A percentile compares a stretch with the other conserved stretches of the same genome.
Evolutionary conservation across 1,140 invertebrate genomes (phyloP).

Genomic region (Steinernema khuongi): DNA sequence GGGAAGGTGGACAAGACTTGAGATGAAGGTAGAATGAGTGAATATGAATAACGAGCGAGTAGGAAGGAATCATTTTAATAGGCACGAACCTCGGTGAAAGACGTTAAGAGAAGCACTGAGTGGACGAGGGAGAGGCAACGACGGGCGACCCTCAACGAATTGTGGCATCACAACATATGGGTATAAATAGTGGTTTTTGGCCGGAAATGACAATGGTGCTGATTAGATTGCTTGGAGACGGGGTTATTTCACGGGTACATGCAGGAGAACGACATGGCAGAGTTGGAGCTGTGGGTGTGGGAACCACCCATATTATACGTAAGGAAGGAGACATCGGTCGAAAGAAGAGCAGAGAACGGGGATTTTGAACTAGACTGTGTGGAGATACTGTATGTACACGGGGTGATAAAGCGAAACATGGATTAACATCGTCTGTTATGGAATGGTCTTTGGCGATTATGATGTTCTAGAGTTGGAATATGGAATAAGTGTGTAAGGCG

Average conservation of each 20-base stretch:
- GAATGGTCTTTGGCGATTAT: neutral
- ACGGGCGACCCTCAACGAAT: neutral
- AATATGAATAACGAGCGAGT: neutral
- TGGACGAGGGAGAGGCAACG: neutral
- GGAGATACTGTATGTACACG: neutral
- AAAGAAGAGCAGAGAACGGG: neutral
- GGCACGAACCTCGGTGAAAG: neutral
- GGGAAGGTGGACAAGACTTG: neutral
- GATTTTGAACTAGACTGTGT: neutral
- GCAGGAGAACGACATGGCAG: too few relatives aligned
- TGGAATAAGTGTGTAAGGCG: neutral
- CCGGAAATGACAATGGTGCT: neutral
- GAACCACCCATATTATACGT: too few relatives aligned
- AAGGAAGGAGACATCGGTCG: too few relatives aligned
- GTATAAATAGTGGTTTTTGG: neutral
- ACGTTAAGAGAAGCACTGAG: neutral
- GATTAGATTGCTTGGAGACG: neutral
- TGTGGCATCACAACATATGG: neutral
- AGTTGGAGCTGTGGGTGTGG: neutral
- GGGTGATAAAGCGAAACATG: neutral
- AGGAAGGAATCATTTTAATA: neutral
- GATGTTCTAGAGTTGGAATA: neutral
- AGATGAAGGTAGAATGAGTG: constrained; percentile 1
- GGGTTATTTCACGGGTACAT: neutral
- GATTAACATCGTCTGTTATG: neutral